Percentiles rank a stretch among this genome's conserved stretches.
These are phyloP conservation scores for Blastomussa wellsi DNA, from an alignment of 92 coral and sea anemone species.

Conservation along the genomic window DNA sequence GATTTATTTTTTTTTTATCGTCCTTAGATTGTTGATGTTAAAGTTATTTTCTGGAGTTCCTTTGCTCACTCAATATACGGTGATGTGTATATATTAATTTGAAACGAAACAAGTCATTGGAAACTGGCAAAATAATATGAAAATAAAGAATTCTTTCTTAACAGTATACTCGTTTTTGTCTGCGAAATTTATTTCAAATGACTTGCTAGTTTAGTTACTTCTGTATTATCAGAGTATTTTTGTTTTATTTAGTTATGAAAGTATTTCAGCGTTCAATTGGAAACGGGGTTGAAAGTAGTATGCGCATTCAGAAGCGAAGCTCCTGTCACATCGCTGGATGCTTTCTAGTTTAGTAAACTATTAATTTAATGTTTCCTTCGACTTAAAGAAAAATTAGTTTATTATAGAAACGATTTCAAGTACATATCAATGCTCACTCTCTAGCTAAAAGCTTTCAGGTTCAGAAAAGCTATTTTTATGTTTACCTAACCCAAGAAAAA, in stretches of 20 bases:
- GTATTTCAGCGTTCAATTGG: not conserved
- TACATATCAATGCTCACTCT: not conserved
- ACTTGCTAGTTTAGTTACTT: not conserved
- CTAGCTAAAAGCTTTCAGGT: not conserved
- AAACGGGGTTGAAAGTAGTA: not conserved
- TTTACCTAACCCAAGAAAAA: not conserved
- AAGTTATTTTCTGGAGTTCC: not conserved
- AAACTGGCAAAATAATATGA: conserved; percentile 42
- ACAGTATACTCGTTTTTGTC: conserved; percentile 9
- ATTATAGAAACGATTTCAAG: not conserved
- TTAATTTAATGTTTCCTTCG: not conserved
- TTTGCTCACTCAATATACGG: not conserved
- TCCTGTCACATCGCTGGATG: not conserved
- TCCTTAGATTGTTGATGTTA: not conserved
- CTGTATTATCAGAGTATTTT: not conserved
- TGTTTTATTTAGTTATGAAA: not conserved
- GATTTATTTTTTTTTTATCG: not conserved
- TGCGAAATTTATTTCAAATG: conserved; percentile 4
- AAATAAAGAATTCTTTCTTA: conserved; percentile 39
- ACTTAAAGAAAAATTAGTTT: not conserved
- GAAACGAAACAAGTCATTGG: not conserved
- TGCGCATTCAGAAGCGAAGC: not conserved
- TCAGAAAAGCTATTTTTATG: not conserved
- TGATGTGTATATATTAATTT: too few relatives aligned
- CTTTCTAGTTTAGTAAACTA: not conserved